Conservation (phyloP, 2,888 invertebrate genomes). For the Hirtodrosophila histrioides region DNA sequence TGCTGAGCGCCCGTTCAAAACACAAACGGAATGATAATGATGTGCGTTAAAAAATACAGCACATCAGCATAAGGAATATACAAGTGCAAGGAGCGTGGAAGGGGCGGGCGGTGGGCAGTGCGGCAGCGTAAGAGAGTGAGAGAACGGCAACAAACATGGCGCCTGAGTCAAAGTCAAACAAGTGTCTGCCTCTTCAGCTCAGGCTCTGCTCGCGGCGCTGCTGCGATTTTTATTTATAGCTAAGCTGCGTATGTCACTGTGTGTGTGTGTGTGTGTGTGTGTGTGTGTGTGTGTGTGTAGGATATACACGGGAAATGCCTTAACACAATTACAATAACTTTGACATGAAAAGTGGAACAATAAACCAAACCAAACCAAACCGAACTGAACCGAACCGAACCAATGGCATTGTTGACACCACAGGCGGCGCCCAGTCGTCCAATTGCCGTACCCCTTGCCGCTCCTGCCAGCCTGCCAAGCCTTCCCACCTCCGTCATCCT, state of each 20-base stretch:
- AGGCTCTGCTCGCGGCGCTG: slow-evolving; percentile 14
- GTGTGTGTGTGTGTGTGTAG: slow-evolving; percentile 37
- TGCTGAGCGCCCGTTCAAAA: slow-evolving; percentile 79
- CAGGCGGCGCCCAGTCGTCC: slow-evolving; percentile 60
- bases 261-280: slow-evolving; percentile 2
- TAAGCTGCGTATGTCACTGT: slow-evolving; percentile 10
- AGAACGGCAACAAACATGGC: slow-evolving; percentile 52
- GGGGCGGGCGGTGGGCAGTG: neutral
- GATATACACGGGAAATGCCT: slow-evolving; percentile 79
- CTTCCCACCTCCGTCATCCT: neutral
- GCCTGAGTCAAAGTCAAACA: slow-evolving; percentile 72
- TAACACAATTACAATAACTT: slow-evolving; percentile 81
- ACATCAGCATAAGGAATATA: slow-evolving; percentile 25
- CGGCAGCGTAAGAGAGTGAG: neutral
- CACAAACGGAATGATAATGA: slow-evolving; percentile 82
- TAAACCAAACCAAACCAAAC: slow-evolving; percentile 70
- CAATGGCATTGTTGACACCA: slow-evolving; percentile 65
- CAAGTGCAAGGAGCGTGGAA: slow-evolving; percentile 3
- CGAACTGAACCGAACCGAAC: slow-evolving; percentile 46
- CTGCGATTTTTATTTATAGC: slow-evolving; percentile 67
- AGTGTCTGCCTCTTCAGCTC: slow-evolving; percentile 57
- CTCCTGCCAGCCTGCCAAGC: neutral
- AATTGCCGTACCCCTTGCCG: slow-evolving; percentile 47
- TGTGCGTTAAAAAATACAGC: slow-evolving; percentile 73
- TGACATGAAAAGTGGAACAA: slow-evolving; percentile 81